Conservation (phyloP, 2,888 invertebrate genomes). For the Mythimna ferrago region DNA sequence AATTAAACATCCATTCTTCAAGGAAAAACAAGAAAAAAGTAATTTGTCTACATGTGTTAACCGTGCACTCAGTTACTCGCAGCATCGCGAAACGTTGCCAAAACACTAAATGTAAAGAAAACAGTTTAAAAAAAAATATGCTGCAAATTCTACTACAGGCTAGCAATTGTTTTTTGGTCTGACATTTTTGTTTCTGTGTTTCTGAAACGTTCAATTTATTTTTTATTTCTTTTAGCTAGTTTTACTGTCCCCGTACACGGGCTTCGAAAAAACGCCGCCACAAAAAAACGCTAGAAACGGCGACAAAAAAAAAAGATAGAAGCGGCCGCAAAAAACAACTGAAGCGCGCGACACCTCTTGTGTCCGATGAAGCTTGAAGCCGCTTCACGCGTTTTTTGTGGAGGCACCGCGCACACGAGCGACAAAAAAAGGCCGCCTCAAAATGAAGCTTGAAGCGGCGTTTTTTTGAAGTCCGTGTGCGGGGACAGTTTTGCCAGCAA, state of each 20-base stretch:
- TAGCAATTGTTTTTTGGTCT: constrained; percentile 29
- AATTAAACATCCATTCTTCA: not conserved
- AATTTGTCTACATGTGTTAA: constrained; percentile 15
- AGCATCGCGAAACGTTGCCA: constrained; percentile 27
- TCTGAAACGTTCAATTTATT: constrained; percentile 1
- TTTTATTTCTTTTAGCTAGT: not conserved
- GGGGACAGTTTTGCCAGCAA: not conserved
- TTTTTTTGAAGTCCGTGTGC: too few species aligned
- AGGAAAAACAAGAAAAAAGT: not conserved
- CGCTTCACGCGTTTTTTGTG: too few species aligned
- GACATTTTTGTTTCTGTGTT: constrained; percentile 8
- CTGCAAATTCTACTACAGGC: constrained; percentile 15
- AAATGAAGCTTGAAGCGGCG: too few species aligned
- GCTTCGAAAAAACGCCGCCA: too few species aligned
- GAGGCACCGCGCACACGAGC: too few species aligned
- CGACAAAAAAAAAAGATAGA: too few species aligned
- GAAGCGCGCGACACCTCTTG: too few species aligned
- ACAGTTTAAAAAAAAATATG: constrained; percentile 27
- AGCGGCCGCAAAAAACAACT: too few species aligned
- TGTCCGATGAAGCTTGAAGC: too few species aligned
- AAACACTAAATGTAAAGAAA: constrained; percentile 33
- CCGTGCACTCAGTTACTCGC: not conserved
- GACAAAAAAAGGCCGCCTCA: too few species aligned
- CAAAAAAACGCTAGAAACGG: too few species aligned
- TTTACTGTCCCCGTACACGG: not conserved